phyloP scores from a whole-genome alignment of 2,888 invertebrate genomes.

The Xylota segnis region DNA sequence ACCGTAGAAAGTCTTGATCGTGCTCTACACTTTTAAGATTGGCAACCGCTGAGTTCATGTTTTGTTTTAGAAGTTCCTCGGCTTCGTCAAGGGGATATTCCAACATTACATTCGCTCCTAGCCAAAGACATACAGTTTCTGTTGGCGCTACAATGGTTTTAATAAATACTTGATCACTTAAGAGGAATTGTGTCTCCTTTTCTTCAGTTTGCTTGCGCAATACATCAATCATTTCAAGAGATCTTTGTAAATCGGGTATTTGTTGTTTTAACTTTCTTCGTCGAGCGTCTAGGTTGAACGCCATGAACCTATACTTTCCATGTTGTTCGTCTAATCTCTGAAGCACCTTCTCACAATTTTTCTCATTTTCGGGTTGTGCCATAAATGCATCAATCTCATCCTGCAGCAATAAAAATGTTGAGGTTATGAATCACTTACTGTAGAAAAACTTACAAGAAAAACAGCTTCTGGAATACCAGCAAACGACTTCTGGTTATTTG shows the following conservation, averaged over 20 bases:
- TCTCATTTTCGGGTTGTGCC: constrained; percentile 92
- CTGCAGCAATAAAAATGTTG: constrained; percentile 83
- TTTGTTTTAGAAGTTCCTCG: constrained; percentile 91
- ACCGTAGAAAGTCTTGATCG: constrained; percentile 96
- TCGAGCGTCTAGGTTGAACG: constrained; percentile 94
- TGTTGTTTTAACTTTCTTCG: constrained; percentile 94
- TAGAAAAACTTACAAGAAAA: constrained; percentile 90
- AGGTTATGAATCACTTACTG: constrained; percentile 34
- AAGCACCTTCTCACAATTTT: constrained; percentile 93
- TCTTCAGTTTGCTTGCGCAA: constrained; percentile 92
- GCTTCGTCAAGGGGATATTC: constrained; percentile 97
- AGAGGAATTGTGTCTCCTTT: constrained; percentile 93
- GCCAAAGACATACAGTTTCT: constrained; percentile 93
- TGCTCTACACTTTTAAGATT: constrained; percentile 94
- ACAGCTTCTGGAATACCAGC: constrained; percentile 95
- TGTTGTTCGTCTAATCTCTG: constrained; percentile 96
- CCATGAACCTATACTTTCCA: constrained; percentile 99
- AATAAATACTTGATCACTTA: constrained; percentile 96
- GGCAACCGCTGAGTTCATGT: constrained; percentile 92
- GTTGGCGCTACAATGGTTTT: constrained; percentile 95
- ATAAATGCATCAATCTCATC: constrained; percentile 98
- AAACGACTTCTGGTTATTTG: constrained; percentile 86
- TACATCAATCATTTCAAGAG: constrained; percentile 96
- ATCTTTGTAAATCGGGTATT: constrained; percentile 97
- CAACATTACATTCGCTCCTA: constrained; percentile 98